Evolutionary conservation across 2,113 vertebrate species (phyloP).

Genomic region (Phaethon lepturus): DNA sequence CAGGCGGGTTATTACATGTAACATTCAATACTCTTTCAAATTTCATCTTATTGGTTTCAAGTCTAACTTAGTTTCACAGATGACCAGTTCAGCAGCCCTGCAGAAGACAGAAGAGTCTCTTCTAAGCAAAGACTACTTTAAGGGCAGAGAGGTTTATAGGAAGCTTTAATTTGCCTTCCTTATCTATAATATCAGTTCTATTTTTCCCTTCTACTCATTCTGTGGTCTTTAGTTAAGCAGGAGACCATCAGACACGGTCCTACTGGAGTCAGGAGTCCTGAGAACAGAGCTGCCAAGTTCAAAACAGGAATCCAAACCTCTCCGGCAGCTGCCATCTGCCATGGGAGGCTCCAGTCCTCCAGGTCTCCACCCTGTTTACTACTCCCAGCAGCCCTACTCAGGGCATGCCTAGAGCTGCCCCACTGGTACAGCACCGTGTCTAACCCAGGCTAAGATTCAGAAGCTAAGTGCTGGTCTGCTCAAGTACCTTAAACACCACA

Average conservation of each 20-base stretch:
- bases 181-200: background rate
- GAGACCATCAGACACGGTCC: background rate
- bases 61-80: conserved; percentile 9
- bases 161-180: background rate
- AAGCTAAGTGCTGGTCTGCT: background rate
- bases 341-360: background rate
- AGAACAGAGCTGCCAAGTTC: background rate
- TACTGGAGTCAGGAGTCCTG: background rate
- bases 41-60: background rate
- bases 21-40: background rate
- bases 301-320: background rate
- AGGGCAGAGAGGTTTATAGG: background rate
- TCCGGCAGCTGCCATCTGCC: background rate
- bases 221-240: background rate
- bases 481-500: background rate
- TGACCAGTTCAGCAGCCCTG: background rate
- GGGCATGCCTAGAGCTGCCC: background rate
- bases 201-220: background rate
- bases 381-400: background rate
- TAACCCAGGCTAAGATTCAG: background rate
- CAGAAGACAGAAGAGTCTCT: background rate
- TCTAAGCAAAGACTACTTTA: background rate
- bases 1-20: conserved; percentile 6
- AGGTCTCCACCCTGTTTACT: background rate
- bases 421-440: background rate